These are phyloP conservation scores for Clunio marinus DNA, from an alignment of 2,888 invertebrate species.

Conservation along the genomic window DNA sequence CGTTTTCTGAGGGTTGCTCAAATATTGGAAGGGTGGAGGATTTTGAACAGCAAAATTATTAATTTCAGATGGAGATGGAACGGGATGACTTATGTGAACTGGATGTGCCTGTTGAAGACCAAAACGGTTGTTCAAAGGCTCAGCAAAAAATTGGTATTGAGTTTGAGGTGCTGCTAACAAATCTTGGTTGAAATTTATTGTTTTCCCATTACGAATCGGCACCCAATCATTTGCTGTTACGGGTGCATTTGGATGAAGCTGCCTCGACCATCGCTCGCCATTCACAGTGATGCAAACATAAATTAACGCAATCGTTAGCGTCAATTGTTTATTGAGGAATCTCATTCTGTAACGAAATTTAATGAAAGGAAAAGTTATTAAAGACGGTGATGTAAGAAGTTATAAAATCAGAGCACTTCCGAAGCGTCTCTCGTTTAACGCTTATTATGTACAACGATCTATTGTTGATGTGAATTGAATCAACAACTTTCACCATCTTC, in stretches of 20 bases:
- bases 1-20: not conserved
- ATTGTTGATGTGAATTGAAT: not conserved
- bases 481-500: not conserved
- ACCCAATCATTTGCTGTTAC: constrained; percentile 55
- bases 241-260: constrained; percentile 45
- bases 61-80: constrained; percentile 16
- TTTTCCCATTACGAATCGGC: constrained; percentile 50
- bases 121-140: constrained; percentile 31
- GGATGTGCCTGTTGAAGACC: constrained; percentile 37
- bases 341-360: constrained; percentile 35
- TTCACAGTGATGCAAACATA: constrained; percentile 39
- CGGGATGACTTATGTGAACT: not conserved
- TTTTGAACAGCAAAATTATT: constrained; percentile 26
- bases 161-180: constrained; percentile 47
- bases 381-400: constrained; percentile 10
- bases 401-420: constrained; percentile 20
- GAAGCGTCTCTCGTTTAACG: not conserved
- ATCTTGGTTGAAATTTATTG: constrained; percentile 42
- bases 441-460: too few relatives aligned
- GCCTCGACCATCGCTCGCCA: constrained; percentile 50
- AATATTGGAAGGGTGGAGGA: constrained; percentile 30
- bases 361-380: constrained; percentile 9
- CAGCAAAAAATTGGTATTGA: constrained; percentile 47
- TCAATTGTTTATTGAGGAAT: not conserved
- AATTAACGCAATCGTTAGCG: constrained; percentile 2